Evolutionary conservation across 2,113 vertebrate species (phyloP).

Genomic region (Tupaia tana): DNA sequence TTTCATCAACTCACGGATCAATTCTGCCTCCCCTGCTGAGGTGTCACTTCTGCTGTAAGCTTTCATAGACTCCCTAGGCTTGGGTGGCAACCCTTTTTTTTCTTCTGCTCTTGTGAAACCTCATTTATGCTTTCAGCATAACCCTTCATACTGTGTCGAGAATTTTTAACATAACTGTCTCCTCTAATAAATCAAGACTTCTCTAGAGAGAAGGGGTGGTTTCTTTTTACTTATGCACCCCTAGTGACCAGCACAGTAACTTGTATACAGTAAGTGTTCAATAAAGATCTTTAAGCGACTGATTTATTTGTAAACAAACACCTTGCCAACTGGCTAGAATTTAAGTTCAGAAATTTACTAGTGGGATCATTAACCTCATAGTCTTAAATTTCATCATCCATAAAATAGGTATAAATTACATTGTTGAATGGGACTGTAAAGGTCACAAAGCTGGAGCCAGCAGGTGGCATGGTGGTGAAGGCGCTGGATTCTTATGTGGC

Average conservation of each 20-base stretch:
- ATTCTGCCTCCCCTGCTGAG: background rate
- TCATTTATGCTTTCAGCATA: background rate
- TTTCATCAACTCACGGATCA: background rate
- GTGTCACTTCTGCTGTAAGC: background rate
- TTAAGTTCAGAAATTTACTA: background rate
- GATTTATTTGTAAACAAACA: conserved; percentile 9
- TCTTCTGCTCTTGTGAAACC: background rate
- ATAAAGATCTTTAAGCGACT: conserved; percentile 26
- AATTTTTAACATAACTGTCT: background rate
- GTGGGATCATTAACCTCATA: background rate
- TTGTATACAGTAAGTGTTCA: background rate
- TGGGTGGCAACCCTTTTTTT: background rate
- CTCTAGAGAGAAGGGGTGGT: background rate
- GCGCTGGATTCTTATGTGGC: too few relatives aligned
- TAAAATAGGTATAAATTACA: background rate
- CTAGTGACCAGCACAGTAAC: background rate
- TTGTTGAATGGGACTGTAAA: background rate
- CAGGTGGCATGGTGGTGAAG: too few relatives aligned
- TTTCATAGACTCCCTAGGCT: background rate
- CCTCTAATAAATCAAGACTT: background rate
- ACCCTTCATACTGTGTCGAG: background rate
- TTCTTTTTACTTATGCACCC: background rate
- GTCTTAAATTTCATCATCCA: background rate
- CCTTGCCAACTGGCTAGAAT: background rate
- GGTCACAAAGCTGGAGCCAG: background rate